Evolutionary conservation across 2,888 invertebrate genomes (phyloP).

Genomic region (Caenorhabditis sp.): DNA sequence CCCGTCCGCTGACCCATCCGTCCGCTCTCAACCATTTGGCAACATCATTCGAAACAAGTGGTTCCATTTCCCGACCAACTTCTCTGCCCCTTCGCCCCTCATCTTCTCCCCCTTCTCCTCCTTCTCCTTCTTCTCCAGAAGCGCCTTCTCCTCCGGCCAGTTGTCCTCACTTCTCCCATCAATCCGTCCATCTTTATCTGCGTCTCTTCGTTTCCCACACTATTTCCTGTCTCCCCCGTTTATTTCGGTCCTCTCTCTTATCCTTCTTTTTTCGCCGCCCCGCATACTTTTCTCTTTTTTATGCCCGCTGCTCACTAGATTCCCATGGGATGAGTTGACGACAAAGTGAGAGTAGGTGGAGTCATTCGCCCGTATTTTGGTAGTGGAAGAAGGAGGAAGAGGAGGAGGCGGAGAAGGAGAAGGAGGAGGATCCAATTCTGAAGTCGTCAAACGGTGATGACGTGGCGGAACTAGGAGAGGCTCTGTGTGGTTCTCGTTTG

Average conservation of each 20-base stretch:
- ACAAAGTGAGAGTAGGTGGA: conserved; percentile 21
- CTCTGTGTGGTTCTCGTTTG: too few relatives aligned
- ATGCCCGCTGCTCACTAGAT: conserved; percentile 30
- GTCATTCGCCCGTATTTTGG: conserved; percentile 17
- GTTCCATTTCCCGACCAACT: conserved; percentile 14
- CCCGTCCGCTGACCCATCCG: background rate
- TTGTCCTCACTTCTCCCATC: conserved; percentile 57
- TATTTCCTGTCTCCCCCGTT: conserved; percentile 33
- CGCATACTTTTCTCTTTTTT: conserved; percentile 31
- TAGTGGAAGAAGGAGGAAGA: too few relatives aligned
- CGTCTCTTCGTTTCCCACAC: conserved; percentile 18
- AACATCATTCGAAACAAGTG: conserved; percentile 5
- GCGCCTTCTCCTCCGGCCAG: conserved; percentile 19
- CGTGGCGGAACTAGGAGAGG: conserved; percentile 9
- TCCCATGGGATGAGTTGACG: conserved; percentile 53
- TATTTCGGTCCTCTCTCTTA: conserved; percentile 46
- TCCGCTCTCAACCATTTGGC: conserved; percentile 1
- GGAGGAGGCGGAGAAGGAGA: too few relatives aligned
- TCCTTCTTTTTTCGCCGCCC: conserved; percentile 33
- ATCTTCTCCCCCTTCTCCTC: conserved; percentile 9
- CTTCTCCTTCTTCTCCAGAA: conserved; percentile 29
- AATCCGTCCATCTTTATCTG: conserved; percentile 57
- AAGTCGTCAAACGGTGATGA: background rate
- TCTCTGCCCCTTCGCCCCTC: background rate
- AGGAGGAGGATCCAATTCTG: conserved; percentile 20